phyloP scores from a whole-genome alignment of 2,797 vertebrate species.

The Clarias platycephalus region DNA sequence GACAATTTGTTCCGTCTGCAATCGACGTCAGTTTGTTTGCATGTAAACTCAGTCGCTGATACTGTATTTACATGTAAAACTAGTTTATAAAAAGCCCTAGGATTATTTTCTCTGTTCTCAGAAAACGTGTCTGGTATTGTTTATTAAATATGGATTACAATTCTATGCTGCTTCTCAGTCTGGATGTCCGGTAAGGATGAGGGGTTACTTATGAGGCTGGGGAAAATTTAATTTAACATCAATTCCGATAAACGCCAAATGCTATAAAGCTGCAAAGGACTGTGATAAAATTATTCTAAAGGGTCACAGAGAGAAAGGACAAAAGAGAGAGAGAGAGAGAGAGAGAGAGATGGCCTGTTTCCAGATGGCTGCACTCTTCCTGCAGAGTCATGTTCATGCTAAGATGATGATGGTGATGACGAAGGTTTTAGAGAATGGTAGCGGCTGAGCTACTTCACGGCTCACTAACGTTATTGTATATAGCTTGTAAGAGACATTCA shows the following conservation, averaged over 20 bases:
- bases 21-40: not conserved
- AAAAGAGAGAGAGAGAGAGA: not conserved
- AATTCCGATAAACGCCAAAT: constrained; percentile 14
- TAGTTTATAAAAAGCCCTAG: not conserved
- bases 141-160: not conserved
- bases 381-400: constrained; percentile 48
- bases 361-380: constrained; percentile 45
- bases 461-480: constrained; percentile 36
- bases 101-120: not conserved
- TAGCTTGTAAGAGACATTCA: constrained; percentile 22
- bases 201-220: not conserved
- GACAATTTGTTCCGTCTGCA: not conserved
- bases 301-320: constrained; percentile 7
- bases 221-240: not conserved
- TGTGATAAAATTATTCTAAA: constrained; percentile 6
- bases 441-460: constrained; percentile 25
- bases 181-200: not conserved
- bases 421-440: constrained; percentile 35
- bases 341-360: constrained; percentile 34
- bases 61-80: not conserved
- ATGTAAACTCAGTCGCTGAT: not conserved
- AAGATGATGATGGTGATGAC: constrained; percentile 30
- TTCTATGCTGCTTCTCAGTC: not conserved
- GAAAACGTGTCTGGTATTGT: not conserved
- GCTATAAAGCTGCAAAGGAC: constrained; percentile 8